phyloP scores from a whole-genome alignment of 2,113 vertebrate genomes.

The Megaceryle torquata region DNA sequence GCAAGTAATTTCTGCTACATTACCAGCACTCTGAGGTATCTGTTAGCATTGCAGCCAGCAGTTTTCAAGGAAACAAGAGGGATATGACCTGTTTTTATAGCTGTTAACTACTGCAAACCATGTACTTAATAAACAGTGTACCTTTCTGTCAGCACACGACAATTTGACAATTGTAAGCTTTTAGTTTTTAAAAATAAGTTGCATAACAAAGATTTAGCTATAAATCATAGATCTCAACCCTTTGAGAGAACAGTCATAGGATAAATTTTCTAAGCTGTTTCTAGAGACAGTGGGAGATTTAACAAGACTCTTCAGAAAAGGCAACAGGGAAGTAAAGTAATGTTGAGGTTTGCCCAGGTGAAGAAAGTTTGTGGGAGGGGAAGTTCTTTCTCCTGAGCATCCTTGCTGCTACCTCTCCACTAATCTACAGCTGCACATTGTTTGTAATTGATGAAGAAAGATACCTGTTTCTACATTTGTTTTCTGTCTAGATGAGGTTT shows the following conservation, averaged over 20 bases:
- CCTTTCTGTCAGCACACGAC: not conserved
- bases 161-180: not conserved
- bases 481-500: not conserved
- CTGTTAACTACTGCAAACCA: not conserved
- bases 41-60: not conserved
- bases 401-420: not conserved
- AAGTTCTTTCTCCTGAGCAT: not conserved
- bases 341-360: not conserved
- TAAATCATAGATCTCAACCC: not conserved
- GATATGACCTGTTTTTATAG: not conserved
- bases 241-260: not conserved
- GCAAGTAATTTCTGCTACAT: slow-evolving; percentile 38
- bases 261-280: not conserved
- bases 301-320: not conserved
- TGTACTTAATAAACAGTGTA: not conserved
- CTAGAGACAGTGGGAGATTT: not conserved
- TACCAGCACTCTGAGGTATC: not conserved
- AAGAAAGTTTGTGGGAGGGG: not conserved
- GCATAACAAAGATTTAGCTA: not conserved
- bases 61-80: not conserved
- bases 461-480: not conserved
- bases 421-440: not conserved
- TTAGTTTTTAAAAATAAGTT: not conserved
- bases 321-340: not conserved
- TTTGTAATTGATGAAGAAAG: not conserved